phyloP scores from a whole-genome alignment of 1,140 invertebrate species.

The Dufourea novaeangliae region DNA sequence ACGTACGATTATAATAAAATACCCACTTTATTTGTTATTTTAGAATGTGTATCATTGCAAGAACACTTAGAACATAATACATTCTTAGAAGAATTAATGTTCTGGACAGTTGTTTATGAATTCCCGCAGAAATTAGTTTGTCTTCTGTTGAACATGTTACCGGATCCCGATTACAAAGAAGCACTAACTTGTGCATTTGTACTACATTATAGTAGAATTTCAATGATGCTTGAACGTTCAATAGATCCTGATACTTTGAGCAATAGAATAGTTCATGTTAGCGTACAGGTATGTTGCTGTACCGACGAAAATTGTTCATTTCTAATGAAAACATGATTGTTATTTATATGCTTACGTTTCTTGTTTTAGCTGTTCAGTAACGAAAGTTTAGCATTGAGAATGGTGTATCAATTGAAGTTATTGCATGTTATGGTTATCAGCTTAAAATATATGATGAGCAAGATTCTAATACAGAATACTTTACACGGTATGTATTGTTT shows the following conservation, averaged over 20 bases:
- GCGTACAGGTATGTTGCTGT: constrained; percentile 86
- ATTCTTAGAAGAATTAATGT: constrained; percentile 97
- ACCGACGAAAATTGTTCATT: neutral
- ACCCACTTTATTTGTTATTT: constrained; percentile 53
- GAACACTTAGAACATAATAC: constrained; percentile 91
- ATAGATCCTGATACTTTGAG: constrained; percentile 94
- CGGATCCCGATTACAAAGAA: constrained; percentile 97
- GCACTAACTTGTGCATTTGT: constrained; percentile 96
- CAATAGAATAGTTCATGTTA: constrained; percentile 97
- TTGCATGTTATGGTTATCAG: constrained; percentile 97
- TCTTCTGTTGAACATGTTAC: constrained; percentile 96
- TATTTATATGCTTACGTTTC: constrained; percentile 20
- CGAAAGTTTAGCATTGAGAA: constrained; percentile 92
- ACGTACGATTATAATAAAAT: neutral
- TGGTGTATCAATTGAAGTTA: constrained; percentile 94
- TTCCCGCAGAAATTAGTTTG: constrained; percentile 98
- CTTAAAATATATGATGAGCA: constrained; percentile 96
- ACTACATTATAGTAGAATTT: constrained; percentile 96
- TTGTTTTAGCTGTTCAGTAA: constrained; percentile 92
- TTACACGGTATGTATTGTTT: constrained; percentile 87
- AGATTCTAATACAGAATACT: constrained; percentile 93
- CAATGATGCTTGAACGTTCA: constrained; percentile 93
- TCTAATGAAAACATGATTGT: constrained; percentile 70
- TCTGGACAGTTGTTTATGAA: constrained; percentile 98
- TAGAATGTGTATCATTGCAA: constrained; percentile 90